These are phyloP conservation scores for Herminia tarsipennalis DNA, from an alignment of 2,888 invertebrate species.

Conservation along the genomic window DNA sequence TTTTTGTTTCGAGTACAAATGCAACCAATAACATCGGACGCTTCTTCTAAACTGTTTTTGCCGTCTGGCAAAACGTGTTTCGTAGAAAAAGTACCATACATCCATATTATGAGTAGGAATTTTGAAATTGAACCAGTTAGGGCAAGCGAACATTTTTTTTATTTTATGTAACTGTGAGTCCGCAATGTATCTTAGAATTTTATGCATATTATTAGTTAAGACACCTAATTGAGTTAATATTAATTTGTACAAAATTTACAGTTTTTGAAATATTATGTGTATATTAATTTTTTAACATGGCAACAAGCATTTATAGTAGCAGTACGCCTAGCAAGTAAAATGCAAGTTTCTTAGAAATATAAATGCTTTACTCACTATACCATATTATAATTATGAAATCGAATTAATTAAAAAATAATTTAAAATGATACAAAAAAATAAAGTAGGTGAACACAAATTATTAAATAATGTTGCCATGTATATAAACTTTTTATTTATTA, in stretches of 20 bases:
- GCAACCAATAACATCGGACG: too few relatives aligned
- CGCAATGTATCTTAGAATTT: constrained; percentile 19
- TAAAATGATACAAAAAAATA: constrained; percentile 4
- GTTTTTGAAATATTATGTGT: constrained; percentile 22
- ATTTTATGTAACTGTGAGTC: too few relatives aligned
- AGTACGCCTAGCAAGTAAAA: constrained; percentile 2
- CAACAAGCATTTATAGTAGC: constrained; percentile 30
- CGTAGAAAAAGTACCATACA: too few relatives aligned
- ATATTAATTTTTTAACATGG: constrained; percentile 28
- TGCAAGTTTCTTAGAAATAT: not conserved
- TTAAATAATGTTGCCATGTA: constrained; percentile 31
- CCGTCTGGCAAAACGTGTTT: too few relatives aligned
- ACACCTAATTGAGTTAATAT: constrained; percentile 22
- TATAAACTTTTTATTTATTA: constrained; percentile 13
- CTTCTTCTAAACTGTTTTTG: too few relatives aligned
- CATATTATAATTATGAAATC: not conserved
- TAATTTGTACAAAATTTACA: constrained; percentile 37
- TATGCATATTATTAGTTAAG: constrained; percentile 43
- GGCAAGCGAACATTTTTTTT: too few relatives aligned
- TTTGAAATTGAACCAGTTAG: too few relatives aligned
- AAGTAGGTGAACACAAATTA: constrained; percentile 8
- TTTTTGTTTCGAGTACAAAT: too few relatives aligned
- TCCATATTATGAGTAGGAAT: too few relatives aligned
- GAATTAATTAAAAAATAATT: not conserved
- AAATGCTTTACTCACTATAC: constrained; percentile 1